Conservation (phyloP, 2,113 vertebrate species). For the Otis tarda region DNA sequence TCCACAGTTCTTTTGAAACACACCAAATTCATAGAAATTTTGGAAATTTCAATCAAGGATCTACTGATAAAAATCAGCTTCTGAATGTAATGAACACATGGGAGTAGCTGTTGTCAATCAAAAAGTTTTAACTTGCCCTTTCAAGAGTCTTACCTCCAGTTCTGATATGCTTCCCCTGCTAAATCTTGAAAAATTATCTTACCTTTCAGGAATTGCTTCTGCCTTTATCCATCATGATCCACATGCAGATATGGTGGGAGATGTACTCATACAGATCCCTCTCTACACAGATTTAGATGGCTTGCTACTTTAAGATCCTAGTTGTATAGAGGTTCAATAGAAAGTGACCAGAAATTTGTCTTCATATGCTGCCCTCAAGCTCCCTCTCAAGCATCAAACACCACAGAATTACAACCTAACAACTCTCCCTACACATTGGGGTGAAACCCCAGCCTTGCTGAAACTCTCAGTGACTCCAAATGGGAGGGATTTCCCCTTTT, state of each 20-base stretch:
- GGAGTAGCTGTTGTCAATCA: neutral
- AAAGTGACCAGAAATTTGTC: neutral
- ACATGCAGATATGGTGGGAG: neutral
- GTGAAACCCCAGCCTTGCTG: neutral
- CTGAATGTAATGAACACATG: neutral
- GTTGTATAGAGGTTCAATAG: neutral
- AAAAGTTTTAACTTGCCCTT: neutral
- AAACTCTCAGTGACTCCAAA: neutral
- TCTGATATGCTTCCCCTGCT: neutral
- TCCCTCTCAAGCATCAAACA: neutral
- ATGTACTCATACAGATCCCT: neutral
- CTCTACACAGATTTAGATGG: neutral
- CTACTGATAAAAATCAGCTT: neutral
- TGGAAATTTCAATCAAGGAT: neutral
- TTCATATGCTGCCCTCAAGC: neutral
- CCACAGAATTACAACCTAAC: neutral
- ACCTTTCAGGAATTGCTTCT: conserved; percentile 33
- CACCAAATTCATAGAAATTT: neutral
- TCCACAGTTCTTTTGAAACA: neutral
- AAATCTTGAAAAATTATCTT: neutral
- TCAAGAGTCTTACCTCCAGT: neutral
- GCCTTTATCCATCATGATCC: neutral
- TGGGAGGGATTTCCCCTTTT: neutral
- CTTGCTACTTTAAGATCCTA: neutral
- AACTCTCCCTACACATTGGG: neutral